Conservation (phyloP, 2,888 invertebrate genomes). For the Melanotus villosus region DNA sequence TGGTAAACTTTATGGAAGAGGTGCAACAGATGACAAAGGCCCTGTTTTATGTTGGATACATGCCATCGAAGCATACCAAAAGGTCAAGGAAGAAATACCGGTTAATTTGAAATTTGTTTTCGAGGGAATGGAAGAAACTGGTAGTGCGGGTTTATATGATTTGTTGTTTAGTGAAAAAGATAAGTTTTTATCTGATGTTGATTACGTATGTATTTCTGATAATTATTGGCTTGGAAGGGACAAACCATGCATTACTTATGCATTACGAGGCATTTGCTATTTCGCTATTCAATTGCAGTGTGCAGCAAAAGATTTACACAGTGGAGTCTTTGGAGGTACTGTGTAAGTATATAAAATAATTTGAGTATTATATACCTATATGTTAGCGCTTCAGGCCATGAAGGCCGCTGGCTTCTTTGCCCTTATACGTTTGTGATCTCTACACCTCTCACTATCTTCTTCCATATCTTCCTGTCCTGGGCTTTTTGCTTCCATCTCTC, state of each 20-base stretch:
- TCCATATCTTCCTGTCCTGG: too few species aligned
- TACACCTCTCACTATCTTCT: too few species aligned
- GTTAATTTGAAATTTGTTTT: slow-evolving; percentile 91
- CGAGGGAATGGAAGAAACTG: slow-evolving; percentile 99
- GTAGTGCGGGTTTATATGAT: slow-evolving; percentile 95
- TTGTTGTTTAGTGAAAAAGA: slow-evolving; percentile 80
- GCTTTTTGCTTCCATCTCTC: too few species aligned
- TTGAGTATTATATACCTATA: too few species aligned
- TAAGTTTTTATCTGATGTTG: slow-evolving; percentile 85
- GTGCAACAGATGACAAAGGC: slow-evolving; percentile 91
- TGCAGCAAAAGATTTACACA: slow-evolving; percentile 93
- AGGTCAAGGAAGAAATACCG: slow-evolving; percentile 73
- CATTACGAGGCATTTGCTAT: slow-evolving; percentile 93
- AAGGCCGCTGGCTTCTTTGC: too few species aligned
- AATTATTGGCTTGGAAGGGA: slow-evolving; percentile 98
- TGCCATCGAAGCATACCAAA: slow-evolving; percentile 90
- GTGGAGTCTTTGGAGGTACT: slow-evolving; percentile 95
- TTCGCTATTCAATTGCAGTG: slow-evolving; percentile 91
- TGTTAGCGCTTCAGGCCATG: too few species aligned
- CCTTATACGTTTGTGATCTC: too few species aligned
- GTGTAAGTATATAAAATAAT: too few species aligned
- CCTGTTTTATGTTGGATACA: slow-evolving; percentile 97
- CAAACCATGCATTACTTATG: slow-evolving; percentile 98
- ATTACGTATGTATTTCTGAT: slow-evolving; percentile 98
- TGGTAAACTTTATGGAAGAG: slow-evolving; percentile 92